Conservation (phyloP, 2,888 invertebrate genomes). For the Plagiodera versicolora region DNA sequence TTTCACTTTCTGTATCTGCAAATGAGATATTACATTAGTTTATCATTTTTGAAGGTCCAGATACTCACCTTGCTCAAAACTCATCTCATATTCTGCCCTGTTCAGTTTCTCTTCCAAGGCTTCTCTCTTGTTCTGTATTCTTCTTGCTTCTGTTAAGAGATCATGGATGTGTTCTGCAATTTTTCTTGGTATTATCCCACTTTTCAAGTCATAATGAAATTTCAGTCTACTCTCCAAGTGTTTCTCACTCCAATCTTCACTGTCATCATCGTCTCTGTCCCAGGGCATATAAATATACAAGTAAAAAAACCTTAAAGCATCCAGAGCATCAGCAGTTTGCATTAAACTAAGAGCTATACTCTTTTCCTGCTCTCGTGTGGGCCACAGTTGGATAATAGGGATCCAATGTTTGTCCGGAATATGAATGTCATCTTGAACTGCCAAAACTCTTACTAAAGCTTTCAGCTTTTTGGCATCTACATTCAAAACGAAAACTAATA, state of each 20-base stretch:
- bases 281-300: slow-evolving; percentile 71
- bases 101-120: slow-evolving; percentile 53
- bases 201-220: slow-evolving; percentile 62
- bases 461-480: slow-evolving; percentile 60
- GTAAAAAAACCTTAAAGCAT: slow-evolving; percentile 68
- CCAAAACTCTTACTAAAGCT: slow-evolving; percentile 63
- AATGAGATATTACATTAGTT: slow-evolving; percentile 20
- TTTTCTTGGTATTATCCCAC: slow-evolving; percentile 57
- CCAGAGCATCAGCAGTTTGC: slow-evolving; percentile 65
- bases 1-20: slow-evolving; percentile 31
- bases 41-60: slow-evolving; percentile 23
- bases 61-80: slow-evolving; percentile 23
- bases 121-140: slow-evolving; percentile 57
- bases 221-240: slow-evolving; percentile 54
- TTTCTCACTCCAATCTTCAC: slow-evolving; percentile 60
- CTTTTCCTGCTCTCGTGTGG: slow-evolving; percentile 64
- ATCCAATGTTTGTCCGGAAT: slow-evolving; percentile 64
- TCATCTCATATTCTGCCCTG: slow-evolving; percentile 35
- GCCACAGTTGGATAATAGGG: slow-evolving; percentile 66
- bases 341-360: slow-evolving; percentile 60
- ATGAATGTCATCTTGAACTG: slow-evolving; percentile 67
- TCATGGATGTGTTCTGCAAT: slow-evolving; percentile 58
- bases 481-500: slow-evolving; percentile 61
- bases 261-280: slow-evolving; percentile 67
- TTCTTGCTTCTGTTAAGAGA: slow-evolving; percentile 59